Evolutionary conservation across 2,888 invertebrate genomes (phyloP).

Genomic region (Neuroscelio doddi): DNA sequence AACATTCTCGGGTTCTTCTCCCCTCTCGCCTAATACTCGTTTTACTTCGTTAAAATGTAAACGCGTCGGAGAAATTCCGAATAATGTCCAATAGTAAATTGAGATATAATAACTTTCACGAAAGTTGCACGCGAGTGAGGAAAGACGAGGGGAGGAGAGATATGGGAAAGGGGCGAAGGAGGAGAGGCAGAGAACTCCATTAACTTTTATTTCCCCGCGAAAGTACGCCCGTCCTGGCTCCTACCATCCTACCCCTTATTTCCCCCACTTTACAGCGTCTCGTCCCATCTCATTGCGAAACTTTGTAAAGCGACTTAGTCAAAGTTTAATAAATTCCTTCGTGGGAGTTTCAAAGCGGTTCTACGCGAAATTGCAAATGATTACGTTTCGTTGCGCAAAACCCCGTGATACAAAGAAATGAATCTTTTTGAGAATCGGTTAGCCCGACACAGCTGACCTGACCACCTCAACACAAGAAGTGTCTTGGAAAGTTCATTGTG

Average conservation of each 20-base stretch:
- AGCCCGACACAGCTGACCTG: conserved; percentile 1
- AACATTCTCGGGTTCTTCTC: conserved; percentile 11
- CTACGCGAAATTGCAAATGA: conserved; percentile 65
- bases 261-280: too few relatives aligned
- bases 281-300: conserved; percentile 55
- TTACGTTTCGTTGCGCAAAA: conserved; percentile 56
- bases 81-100: conserved; percentile 67
- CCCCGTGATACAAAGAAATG: conserved; percentile 8
- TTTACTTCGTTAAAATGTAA: conserved; percentile 55
- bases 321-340: conserved; percentile 71
- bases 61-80: conserved; percentile 57
- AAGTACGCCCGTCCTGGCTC: conserved; percentile 56
- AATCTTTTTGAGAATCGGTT: conserved; percentile 1
- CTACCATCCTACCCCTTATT: conserved; percentile 24
- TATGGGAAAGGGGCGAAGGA: conserved; percentile 23
- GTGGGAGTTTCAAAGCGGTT: conserved; percentile 65
- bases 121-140: conserved; percentile 55
- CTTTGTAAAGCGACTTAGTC: conserved; percentile 70
- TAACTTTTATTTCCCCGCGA: conserved; percentile 70
- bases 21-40: conserved; percentile 12
- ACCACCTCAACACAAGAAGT: conserved; percentile 1
- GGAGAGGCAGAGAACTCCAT: conserved; percentile 64
- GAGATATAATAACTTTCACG: conserved; percentile 68
- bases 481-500: not conserved
- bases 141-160: conserved; percentile 29